Evolutionary conservation across 2,888 invertebrate genomes (phyloP).

Genomic region (Melipona beecheii): DNA sequence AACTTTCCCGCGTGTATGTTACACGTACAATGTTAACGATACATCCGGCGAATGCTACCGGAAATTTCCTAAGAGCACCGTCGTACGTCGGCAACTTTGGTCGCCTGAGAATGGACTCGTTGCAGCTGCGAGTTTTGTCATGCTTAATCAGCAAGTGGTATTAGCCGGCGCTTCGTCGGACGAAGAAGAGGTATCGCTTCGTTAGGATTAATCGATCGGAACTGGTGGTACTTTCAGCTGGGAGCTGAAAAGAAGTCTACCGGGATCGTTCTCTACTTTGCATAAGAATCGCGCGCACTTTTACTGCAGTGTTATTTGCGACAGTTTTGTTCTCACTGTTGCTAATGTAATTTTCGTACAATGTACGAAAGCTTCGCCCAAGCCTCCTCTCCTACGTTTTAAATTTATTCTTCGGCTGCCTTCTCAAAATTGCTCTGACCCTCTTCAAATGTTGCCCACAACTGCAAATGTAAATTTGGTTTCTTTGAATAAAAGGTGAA

Average conservation of each 20-base stretch:
- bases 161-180: not conserved
- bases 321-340: constrained; percentile 91
- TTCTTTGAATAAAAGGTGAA: constrained; percentile 91
- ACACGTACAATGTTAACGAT: not conserved
- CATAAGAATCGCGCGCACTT: constrained; percentile 94
- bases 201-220: too few species aligned
- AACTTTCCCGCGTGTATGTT: not conserved
- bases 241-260: too few species aligned
- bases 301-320: constrained; percentile 93
- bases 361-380: constrained; percentile 90
- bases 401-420: constrained; percentile 95
- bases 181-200: not conserved
- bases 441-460: constrained; percentile 99
- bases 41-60: too few species aligned
- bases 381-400: constrained; percentile 93
- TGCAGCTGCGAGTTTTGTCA: not conserved
- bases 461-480: constrained; percentile 94
- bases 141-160: not conserved
- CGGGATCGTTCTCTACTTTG: constrained; percentile 87
- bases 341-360: constrained; percentile 93
- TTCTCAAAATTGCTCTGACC: constrained; percentile 90
- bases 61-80: constrained; percentile 5
- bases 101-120: constrained; percentile 2
- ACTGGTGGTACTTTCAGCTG: too few species aligned
- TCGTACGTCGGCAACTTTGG: not conserved